Conservation (phyloP, 2,888 invertebrate genomes). For the Cantharis rustica region DNA sequence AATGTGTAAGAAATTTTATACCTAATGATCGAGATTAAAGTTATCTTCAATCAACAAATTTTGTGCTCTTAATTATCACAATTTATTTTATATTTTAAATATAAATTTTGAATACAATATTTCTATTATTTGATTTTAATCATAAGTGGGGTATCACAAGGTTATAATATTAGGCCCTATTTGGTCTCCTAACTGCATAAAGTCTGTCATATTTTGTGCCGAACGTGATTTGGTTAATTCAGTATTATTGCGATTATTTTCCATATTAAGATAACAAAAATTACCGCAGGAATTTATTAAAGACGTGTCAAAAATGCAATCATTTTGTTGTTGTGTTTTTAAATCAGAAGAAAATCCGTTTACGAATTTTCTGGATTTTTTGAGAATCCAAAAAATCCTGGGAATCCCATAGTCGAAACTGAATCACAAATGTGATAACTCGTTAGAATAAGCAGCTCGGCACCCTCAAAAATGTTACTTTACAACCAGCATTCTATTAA, state of each 20-base stretch:
- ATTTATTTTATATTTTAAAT: neutral
- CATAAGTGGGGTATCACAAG: neutral
- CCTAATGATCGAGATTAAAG: neutral
- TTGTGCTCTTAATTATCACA: neutral
- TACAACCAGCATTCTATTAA: too few relatives aligned
- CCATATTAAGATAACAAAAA: neutral
- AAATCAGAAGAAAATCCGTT: too few relatives aligned
- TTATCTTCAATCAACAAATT: neutral
- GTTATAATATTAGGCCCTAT: neutral
- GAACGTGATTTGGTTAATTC: neutral
- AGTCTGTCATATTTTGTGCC: neutral
- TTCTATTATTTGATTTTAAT: neutral
- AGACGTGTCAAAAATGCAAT: neutral
- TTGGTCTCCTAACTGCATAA: neutral
- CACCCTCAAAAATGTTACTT: too few relatives aligned
- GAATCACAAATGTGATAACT: too few relatives aligned
- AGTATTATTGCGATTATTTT: neutral
- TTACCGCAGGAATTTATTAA: neutral
- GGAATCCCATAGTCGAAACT: neutral
- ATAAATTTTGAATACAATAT: neutral
- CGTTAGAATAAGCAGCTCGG: too few relatives aligned
- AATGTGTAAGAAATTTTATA: neutral
- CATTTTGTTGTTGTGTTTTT: neutral
- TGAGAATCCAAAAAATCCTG: too few relatives aligned
- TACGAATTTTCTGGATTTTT: too few relatives aligned